These are phyloP conservation scores for Dipodomys ordii DNA, from an alignment of 2,113 vertebrate species.

Conservation along the genomic window DNA sequence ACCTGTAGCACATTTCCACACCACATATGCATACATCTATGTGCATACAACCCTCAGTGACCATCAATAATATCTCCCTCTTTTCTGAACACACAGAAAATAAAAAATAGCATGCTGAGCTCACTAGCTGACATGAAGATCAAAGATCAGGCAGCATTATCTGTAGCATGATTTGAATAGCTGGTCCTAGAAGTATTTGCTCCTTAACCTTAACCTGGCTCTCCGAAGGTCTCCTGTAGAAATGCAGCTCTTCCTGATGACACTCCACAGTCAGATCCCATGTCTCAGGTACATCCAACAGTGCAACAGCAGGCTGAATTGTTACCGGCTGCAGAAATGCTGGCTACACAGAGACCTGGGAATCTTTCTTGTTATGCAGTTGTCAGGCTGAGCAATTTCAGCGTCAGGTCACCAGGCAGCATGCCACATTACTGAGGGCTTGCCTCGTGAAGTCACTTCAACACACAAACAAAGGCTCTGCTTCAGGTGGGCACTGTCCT, in stretches of 20 bases:
- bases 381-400: neutral
- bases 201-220: neutral
- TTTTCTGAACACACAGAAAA: fast-evolving
- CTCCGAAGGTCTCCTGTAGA: no score
- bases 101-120: neutral
- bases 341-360: neutral
- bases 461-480: neutral
- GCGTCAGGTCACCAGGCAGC: no score
- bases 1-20: neutral
- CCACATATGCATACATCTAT: neutral
- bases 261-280: neutral
- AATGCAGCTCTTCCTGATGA: fast-evolving
- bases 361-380: neutral
- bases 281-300: neutral
- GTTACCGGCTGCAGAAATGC: neutral
- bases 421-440: fast-evolving
- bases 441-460: neutral
- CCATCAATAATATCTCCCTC: neutral
- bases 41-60: neutral
- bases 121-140: neutral
- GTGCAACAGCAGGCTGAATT: fast-evolving
- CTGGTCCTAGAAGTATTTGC: no score
- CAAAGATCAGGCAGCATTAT: fast-evolving
- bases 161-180: fast-evolving
- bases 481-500: neutral